Base-by-base conservation (phyloP, 2,113 vertebrate genomes). In the Hippocampus comes region DNA sequence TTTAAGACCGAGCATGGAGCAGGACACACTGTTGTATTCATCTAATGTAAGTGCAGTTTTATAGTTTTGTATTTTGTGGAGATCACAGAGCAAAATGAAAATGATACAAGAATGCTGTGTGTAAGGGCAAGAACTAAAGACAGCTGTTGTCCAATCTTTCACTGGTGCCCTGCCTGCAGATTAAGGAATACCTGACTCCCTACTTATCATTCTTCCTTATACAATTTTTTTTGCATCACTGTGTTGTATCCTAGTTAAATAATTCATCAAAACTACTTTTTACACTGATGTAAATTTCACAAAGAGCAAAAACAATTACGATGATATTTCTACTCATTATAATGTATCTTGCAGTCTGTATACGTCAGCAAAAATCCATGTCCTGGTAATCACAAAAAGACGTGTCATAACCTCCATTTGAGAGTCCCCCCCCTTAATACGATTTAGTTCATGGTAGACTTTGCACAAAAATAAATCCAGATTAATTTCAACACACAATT, bases 401-500 rank as follows among this genome's bases (percentile, higher is more conserved):
- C 66, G 60, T 80, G 68, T 80, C 85, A 65, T 78, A 84, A 74
- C 77, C 78, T 78, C 76, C 76, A 82, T 76, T 87, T 86, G 84
- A 74, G 64, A 72, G 82, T 81, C 18, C 48, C 69, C 81, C 74
- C 27, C 72, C 11, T 30, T 86, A 87, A 90, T 82, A 76, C 70
- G 84, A 87, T 86, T 87, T 84, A 65, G 67, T 73, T 86, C 74
- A 86, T 85, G 84, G 68, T 73, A 82, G 79, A 83, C 82, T 78
- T 20, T 41, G 78, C 63, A 73, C 46, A 82, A 78, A 38, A 88
- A 87, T 86, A 84, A 88, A 87, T 87, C 82, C 86, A 63, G 84
- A 85, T 89, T 88, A 81, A 88, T 87, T 88, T 84, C 78, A 72
- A 48, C 75, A 82, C 82, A 81, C 84, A 80, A 83, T 84, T 79